Evolutionary conservation across 1,140 invertebrate genomes (phyloP).

Genomic region (Aphaenogaster ashmeadi): DNA sequence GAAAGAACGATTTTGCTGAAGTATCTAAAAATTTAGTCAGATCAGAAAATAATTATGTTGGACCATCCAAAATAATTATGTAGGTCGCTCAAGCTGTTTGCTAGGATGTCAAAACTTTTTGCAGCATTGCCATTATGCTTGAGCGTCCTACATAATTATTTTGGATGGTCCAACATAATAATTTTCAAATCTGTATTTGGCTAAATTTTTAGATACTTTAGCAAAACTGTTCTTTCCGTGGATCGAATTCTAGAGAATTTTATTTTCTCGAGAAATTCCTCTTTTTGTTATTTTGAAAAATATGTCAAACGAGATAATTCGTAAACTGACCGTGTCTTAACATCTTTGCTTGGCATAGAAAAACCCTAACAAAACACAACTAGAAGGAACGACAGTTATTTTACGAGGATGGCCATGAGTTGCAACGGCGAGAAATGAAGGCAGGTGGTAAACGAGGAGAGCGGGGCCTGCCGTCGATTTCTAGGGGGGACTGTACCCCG

Average conservation of each 20-base stretch:
- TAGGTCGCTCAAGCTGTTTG: too few species aligned
- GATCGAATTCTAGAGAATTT: neutral
- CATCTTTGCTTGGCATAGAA: neutral
- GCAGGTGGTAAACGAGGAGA: conserved; percentile 78
- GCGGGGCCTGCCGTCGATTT: conserved; percentile 77
- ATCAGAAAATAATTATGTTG: too few species aligned
- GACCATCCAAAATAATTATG: too few species aligned
- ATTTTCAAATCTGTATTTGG: too few species aligned
- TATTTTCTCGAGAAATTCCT: neutral
- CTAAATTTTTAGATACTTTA: too few species aligned
- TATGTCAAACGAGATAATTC: neutral
- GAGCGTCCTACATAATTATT: too few species aligned
- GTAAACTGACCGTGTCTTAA: neutral
- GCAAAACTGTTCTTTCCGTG: too few species aligned
- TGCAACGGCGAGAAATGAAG: conserved; percentile 16
- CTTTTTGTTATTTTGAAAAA: neutral
- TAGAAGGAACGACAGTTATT: neutral
- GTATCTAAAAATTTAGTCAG: too few species aligned
- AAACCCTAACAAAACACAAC: neutral
- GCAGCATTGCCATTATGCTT: too few species aligned
- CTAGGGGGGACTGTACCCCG: conserved; percentile 85
- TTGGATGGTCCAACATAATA: too few species aligned
- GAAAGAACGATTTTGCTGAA: too few species aligned
- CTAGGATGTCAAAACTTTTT: too few species aligned
- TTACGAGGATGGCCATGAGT: neutral